Conservation (phyloP, 2,113 vertebrate species). For the Bathybates hornii region DNA sequence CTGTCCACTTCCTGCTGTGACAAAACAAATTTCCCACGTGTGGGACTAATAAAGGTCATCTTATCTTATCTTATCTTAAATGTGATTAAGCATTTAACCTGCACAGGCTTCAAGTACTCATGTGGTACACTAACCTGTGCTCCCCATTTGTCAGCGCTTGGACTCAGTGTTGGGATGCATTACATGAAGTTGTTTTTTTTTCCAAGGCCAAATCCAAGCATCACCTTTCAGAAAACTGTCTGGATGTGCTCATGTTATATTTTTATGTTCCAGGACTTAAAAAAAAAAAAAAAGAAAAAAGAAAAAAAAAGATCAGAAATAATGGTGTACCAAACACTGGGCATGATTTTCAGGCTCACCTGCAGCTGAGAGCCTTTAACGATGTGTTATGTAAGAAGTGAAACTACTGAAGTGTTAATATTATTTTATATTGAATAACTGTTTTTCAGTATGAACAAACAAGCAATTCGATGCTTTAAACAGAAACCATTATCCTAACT, state of each 20-base stretch:
- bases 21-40: no score
- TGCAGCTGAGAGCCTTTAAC: neutral
- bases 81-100: neutral
- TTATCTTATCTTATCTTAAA: no score
- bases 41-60: no score
- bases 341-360: neutral
- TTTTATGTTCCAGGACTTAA: neutral
- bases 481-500: neutral
- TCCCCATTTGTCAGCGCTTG: neutral
- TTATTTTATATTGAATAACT: neutral
- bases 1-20: no score
- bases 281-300: rapidly evolving
- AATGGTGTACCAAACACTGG: neutral
- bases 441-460: neutral
- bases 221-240: neutral
- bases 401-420: neutral
- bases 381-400: neutral
- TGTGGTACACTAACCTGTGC: neutral
- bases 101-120: neutral
- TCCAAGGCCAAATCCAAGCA: neutral
- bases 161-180: neutral
- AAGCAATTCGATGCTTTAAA: neutral
- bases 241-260: neutral
- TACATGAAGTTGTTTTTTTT: rapidly evolving
- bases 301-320: neutral